These are phyloP conservation scores for Rousettus leschenaultii DNA, from an alignment of 2,113 vertebrate species.

Conservation along the genomic window DNA sequence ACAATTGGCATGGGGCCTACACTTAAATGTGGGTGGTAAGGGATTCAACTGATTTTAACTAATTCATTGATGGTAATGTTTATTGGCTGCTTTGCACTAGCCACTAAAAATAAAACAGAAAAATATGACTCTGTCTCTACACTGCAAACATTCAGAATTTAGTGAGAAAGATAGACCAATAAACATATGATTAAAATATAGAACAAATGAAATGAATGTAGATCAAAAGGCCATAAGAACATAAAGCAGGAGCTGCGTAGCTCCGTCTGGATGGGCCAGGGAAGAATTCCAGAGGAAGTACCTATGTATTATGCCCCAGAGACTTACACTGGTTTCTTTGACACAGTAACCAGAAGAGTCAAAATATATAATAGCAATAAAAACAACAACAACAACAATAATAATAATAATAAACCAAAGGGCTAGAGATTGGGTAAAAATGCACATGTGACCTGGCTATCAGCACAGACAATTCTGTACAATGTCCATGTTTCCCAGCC, in stretches of 20 bases:
- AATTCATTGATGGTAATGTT: not conserved
- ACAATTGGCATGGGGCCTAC: slow-evolving; percentile 19
- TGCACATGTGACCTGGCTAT: not conserved
- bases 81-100: not conserved
- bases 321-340: not conserved
- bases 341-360: not conserved
- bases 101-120: not conserved
- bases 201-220: not conserved
- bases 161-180: not conserved
- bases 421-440: not conserved
- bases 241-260: not conserved
- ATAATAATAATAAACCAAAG: not conserved
- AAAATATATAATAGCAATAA: not conserved
- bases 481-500: not conserved
- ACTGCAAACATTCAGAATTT: not conserved
- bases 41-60: slow-evolving; percentile 25
- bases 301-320: not conserved
- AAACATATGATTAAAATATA: not conserved
- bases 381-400: not conserved
- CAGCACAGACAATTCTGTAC: not conserved
- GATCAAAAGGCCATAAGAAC: not conserved
- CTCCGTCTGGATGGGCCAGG: not conserved
- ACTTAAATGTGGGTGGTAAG: slow-evolving; percentile 45
- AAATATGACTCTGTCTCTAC: not conserved
- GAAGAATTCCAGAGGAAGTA: not conserved